phyloP scores from a whole-genome alignment of 2,113 vertebrate genomes.

The Platichthys flesus region DNA sequence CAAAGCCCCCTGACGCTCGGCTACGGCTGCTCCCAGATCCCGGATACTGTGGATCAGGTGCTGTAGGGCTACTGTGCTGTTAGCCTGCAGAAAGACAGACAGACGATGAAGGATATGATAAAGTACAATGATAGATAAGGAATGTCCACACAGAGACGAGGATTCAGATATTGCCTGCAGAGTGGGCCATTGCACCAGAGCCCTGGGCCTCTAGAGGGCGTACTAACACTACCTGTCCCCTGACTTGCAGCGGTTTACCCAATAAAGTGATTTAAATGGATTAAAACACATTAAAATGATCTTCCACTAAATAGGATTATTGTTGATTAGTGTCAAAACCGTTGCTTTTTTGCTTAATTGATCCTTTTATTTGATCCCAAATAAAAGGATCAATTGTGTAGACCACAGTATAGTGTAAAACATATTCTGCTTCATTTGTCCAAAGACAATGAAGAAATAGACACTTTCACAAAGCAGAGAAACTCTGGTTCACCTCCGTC shows the following conservation, averaged over 20 bases:
- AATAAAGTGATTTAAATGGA: background rate
- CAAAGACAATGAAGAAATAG: background rate
- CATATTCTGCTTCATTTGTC: background rate
- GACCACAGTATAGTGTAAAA: background rate
- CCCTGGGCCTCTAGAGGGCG: slow-evolving; percentile 19
- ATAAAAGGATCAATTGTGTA: background rate
- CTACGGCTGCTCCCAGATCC: slow-evolving; percentile 86
- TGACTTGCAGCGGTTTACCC: slow-evolving; percentile 1
- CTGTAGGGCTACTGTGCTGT: slow-evolving; percentile 88
- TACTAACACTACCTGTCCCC: background rate
- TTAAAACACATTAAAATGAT: background rate
- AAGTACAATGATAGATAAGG: background rate
- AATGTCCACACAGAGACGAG: background rate
- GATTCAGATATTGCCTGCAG: background rate
- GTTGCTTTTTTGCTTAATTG: background rate
- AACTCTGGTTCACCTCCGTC: slow-evolving; percentile 85
- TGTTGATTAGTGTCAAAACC: background rate
- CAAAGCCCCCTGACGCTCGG: slow-evolving; percentile 87
- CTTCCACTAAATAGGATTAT: background rate
- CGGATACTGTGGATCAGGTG: slow-evolving; percentile 88
- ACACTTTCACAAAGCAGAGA: slow-evolving; percentile 3
- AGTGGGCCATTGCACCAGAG: background rate
- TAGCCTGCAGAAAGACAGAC: slow-evolving; percentile 78
- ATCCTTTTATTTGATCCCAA: background rate
- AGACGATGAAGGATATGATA: background rate